These are phyloP conservation scores for Dendrocincla tyrannina DNA, from an alignment of 2,797 vertebrate genomes.

Conservation along the genomic window DNA sequence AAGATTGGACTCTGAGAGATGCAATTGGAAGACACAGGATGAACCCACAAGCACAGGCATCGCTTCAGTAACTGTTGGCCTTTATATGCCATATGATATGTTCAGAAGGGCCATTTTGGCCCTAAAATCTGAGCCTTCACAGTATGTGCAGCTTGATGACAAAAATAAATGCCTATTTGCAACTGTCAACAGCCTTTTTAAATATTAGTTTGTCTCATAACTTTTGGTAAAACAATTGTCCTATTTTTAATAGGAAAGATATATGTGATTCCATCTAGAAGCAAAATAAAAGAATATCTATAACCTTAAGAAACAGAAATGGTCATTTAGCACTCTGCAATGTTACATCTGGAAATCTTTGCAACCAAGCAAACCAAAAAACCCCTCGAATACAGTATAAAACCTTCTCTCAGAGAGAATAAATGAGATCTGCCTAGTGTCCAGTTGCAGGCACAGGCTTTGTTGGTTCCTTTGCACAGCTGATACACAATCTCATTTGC, in stretches of 20 bases:
- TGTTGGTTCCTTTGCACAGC: background rate
- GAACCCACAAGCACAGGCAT: background rate
- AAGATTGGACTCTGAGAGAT: background rate
- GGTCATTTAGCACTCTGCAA: background rate
- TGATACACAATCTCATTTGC: background rate
- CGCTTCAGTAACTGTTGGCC: background rate
- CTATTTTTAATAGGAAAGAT: constrained; percentile 5
- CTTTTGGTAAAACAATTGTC: constrained; percentile 22
- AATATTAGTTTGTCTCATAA: background rate
- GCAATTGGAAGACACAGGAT: background rate
- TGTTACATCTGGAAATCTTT: background rate
- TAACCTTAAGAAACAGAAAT: background rate
- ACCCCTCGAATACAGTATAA: background rate
- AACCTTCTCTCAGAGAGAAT: background rate
- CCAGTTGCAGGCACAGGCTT: background rate
- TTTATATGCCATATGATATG: background rate
- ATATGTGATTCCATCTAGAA: background rate
- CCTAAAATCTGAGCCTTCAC: background rate
- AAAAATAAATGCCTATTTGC: constrained; percentile 14
- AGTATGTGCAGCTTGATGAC: background rate
- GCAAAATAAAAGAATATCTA: background rate
- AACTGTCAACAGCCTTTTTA: constrained; percentile 31
- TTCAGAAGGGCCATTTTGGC: background rate
- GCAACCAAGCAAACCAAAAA: background rate
- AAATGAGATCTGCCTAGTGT: background rate